Percentiles rank a stretch among this genome's conserved stretches.
These are phyloP conservation scores for Seira sanloemensis DNA, from an alignment of 2,888 invertebrate genomes.

Conservation along the genomic window DNA sequence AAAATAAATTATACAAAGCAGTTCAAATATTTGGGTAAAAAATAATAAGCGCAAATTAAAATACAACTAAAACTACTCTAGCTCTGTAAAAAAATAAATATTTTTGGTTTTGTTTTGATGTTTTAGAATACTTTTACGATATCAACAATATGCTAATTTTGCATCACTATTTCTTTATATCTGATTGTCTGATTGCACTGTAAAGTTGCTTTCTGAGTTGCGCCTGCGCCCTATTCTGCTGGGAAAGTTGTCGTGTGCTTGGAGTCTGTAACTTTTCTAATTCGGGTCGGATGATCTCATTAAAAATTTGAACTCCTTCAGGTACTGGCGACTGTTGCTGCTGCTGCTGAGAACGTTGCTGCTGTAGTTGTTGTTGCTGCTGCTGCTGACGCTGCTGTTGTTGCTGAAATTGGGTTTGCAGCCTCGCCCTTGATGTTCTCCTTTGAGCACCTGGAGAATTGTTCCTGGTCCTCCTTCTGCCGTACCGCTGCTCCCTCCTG, in stretches of 20 bases:
- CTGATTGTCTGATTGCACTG: slow-evolving; percentile 52
- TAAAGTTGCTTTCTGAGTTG: slow-evolving; percentile 41
- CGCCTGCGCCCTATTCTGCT: slow-evolving; percentile 27
- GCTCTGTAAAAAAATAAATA: neutral
- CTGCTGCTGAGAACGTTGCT: neutral
- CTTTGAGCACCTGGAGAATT: neutral
- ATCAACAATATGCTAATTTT: neutral
- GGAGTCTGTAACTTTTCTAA: slow-evolving; percentile 28
- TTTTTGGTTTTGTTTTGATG: neutral
- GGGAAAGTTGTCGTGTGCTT: neutral
- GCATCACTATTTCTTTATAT: neutral
- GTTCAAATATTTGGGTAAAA: neutral
- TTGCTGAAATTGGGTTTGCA: neutral
- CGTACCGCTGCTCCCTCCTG: slow-evolving; percentile 32
- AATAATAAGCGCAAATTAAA: neutral
- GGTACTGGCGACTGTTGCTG: slow-evolving; percentile 38
- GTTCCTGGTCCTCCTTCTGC: slow-evolving; percentile 48
- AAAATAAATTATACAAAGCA: slow-evolving; percentile 2
- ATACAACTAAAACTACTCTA: neutral
- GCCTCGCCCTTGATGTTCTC: neutral
- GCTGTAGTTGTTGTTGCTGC: neutral
- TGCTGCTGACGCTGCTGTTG: slow-evolving; percentile 21
- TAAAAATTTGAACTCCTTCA: slow-evolving; percentile 65
- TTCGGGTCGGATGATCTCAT: slow-evolving; percentile 60
- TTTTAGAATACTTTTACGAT: neutral